Percentiles rank a stretch among this genome's conserved stretches.
These are phyloP conservation scores for Agrotis exclamationis DNA, from an alignment of 2,888 invertebrate genomes.

Conservation along the genomic window DNA sequence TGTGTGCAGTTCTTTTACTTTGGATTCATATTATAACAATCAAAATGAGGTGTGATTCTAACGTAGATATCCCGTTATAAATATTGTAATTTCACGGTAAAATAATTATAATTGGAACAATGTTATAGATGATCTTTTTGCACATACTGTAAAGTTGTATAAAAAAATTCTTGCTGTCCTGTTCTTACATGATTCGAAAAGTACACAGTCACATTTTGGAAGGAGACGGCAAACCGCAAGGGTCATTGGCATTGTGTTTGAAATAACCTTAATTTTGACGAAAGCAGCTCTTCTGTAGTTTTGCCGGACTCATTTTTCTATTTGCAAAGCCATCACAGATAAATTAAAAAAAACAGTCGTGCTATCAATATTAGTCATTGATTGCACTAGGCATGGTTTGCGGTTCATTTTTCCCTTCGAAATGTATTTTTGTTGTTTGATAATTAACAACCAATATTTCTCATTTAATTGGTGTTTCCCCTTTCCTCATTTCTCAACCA, in stretches of 20 bases:
- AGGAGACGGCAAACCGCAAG: background rate
- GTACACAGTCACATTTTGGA: background rate
- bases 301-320: too few species aligned
- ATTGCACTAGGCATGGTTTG: background rate
- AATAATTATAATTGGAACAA: constrained; percentile 15
- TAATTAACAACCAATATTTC: background rate
- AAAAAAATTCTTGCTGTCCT: background rate
- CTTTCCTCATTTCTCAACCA: background rate
- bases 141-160: constrained; percentile 13
- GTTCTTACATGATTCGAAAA: background rate
- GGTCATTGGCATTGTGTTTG: background rate
- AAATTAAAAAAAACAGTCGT: too few species aligned
- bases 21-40: constrained; percentile 12
- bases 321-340: too few species aligned
- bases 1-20: constrained; percentile 45
- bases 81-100: background rate
- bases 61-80: constrained; percentile 14
- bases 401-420: background rate
- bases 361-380: too few species aligned
- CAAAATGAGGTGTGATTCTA: constrained; percentile 24
- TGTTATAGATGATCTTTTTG: background rate
- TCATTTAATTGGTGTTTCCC: background rate
- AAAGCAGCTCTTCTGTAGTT: too few species aligned
- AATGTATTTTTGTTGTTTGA: background rate
- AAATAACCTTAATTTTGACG: background rate